Base-by-base conservation (phyloP, 2,888 invertebrate genomes). In the Cosmorhoe ocellata region DNA sequence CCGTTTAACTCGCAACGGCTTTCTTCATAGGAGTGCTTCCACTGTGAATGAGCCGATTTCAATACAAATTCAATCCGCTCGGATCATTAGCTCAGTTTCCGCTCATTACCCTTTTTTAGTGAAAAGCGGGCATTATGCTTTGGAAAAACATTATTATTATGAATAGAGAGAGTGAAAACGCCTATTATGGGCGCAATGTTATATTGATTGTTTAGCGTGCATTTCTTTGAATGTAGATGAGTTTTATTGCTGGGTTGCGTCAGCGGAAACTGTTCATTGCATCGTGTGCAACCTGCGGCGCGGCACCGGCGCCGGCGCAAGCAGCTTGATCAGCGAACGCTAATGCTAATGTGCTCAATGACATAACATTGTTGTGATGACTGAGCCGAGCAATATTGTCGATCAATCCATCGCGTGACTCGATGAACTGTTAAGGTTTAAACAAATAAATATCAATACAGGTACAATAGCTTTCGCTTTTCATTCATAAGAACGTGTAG, bases 301-400 rank as follows among this genome's bases (percentile, higher is more conserved):
- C 42, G 58, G n/a, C n/a, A n/a, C n/a, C n/a, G n/a, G n/a, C n/a
- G n/a, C n/a, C n/a, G n/a, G n/a, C n/a, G n/a, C n/a, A n/a, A n/a
- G n/a, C 55, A 56, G 24, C 24, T 24, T 64, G 59, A 54, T 54
- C 54, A 48, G 33, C 30, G 32, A 33, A 33, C 52, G 56, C 49
- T 68, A 64, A 69, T 67, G 66, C 58, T 59, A 56, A 63, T 61
- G 38, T 30, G 36, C 30, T 14, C 12, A 38, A 38, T 74, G 69
- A 72, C 55, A 66, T 58, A 76, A 71, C 58, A 56, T 51, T 71
- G 60, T 71, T 72, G 48, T 75, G 71, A 68, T 70, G 71, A 71
- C 33, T 74, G 67, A 64, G 58, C 40, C 34, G 51, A 61, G 59
- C 58, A 47, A 61, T 42, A 49, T 52, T 60, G 44, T 33, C 56